A percentile compares a stretch with the other conserved stretches of the same genome.
Evolutionary conservation across 2,888 invertebrate genomes (phyloP).

Genomic region (Brachyptera putata): DNA sequence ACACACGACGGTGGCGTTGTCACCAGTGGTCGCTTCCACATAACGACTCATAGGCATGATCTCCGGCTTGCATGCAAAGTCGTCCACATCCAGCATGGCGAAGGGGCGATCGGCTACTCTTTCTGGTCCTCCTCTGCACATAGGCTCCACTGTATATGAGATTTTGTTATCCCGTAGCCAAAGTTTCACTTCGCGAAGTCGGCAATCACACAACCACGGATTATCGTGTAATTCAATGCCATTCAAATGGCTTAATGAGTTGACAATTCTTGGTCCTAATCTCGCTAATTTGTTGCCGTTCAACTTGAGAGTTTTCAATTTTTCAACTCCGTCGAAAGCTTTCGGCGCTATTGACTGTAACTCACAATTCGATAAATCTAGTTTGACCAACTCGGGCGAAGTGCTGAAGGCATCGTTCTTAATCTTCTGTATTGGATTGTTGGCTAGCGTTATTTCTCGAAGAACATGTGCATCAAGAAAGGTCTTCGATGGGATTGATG

Average conservation of each 20-base stretch:
- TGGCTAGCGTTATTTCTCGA: conserved; percentile 72
- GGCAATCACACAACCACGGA: conserved; percentile 86
- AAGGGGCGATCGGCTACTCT: conserved; percentile 68
- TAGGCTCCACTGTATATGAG: conserved; percentile 71
- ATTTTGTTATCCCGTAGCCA: conserved; percentile 77
- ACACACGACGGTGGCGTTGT: conserved; percentile 81
- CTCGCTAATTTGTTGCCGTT: conserved; percentile 76
- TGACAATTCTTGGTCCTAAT: conserved; percentile 66
- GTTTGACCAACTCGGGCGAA: conserved; percentile 71
- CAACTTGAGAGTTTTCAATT: conserved; percentile 72
- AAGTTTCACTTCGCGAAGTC: conserved; percentile 71
- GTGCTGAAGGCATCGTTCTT: conserved; percentile 69
- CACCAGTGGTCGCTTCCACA: conserved; percentile 73
- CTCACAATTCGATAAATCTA: conserved; percentile 80
- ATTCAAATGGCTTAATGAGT: conserved; percentile 67
- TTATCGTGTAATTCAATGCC: conserved; percentile 82
- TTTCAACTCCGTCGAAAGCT: conserved; percentile 72
- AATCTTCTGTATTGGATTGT: conserved; percentile 78
- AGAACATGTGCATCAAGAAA: conserved; percentile 76
- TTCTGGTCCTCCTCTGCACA: conserved; percentile 68
- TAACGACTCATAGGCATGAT: conserved; percentile 61
- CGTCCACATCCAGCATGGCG: conserved; percentile 70
- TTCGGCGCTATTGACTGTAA: conserved; percentile 71
- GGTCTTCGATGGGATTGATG: conserved; percentile 72
- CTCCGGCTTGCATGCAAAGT: conserved; percentile 83